Evolutionary conservation across 2,888 invertebrate genomes (phyloP).

Genomic region (Sesamia inferens): DNA sequence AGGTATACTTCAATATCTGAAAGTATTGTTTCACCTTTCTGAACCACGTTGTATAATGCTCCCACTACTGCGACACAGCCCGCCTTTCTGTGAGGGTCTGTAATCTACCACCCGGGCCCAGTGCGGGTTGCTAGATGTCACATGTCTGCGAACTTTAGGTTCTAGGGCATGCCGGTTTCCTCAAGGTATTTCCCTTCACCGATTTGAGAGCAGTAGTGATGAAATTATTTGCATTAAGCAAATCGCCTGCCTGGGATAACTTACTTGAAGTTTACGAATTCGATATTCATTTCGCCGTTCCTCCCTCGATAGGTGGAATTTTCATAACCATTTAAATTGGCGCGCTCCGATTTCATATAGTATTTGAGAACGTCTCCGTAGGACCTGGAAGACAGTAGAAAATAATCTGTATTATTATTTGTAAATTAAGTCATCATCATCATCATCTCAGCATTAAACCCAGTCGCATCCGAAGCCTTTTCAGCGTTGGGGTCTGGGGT

Average conservation of each 20-base stretch:
- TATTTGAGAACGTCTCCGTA: slow-evolving; percentile 89
- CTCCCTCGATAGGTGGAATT: slow-evolving; percentile 87
- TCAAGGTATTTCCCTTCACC: background rate
- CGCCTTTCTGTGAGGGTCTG: background rate
- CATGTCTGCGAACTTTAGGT: background rate
- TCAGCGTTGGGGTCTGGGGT: too few species aligned
- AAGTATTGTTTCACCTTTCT: too few species aligned
- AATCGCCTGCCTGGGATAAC: background rate
- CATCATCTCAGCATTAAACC: too few species aligned
- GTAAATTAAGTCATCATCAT: too few species aligned
- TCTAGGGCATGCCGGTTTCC: background rate
- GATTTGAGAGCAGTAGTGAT: background rate
- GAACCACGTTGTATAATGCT: too few species aligned
- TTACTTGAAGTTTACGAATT: slow-evolving; percentile 87
- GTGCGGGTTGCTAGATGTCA: background rate
- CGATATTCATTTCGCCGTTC: slow-evolving; percentile 90
- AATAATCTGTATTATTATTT: background rate
- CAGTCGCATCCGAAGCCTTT: too few species aligned
- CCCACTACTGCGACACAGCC: background rate
- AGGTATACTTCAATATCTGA: too few species aligned
- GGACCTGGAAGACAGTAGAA: slow-evolving; percentile 85
- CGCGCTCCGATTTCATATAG: slow-evolving; percentile 90
- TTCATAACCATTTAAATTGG: slow-evolving; percentile 78
- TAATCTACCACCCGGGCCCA: background rate
- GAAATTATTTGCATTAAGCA: too few species aligned